phyloP scores from a whole-genome alignment of 2,113 vertebrate species.

The Solea senegalensis region DNA sequence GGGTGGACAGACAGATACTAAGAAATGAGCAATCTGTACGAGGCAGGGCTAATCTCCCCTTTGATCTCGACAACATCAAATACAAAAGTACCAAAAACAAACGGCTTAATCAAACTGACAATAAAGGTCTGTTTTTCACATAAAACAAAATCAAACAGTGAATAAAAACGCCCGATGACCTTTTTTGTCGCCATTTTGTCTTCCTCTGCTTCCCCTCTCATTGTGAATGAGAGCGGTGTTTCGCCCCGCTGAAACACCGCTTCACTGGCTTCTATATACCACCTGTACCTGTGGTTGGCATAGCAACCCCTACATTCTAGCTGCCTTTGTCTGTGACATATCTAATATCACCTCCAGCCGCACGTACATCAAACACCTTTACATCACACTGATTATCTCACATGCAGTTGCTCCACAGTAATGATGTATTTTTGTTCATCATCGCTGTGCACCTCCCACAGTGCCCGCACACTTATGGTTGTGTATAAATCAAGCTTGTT shows the following conservation, averaged over 20 bases:
- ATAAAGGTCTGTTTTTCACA: conserved; percentile 38
- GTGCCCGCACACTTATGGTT: background rate
- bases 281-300: conserved; percentile 65
- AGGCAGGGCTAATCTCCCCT: conserved; percentile 53
- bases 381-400: conserved; percentile 27
- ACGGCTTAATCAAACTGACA: conserved; percentile 45
- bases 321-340: conserved; percentile 12
- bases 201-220: conserved; percentile 9
- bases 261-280: conserved; percentile 53
- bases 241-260: conserved; percentile 41
- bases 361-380: conserved; percentile 41
- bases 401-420: background rate
- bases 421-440: background rate
- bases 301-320: conserved; percentile 58
- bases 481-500: conserved; percentile 35
- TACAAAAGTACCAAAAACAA: conserved; percentile 52
- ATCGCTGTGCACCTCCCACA: background rate
- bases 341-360: conserved; percentile 4
- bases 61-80: conserved; percentile 65
- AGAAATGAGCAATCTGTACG: conserved; percentile 46
- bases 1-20: conserved; percentile 37
- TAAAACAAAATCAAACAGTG: conserved; percentile 41
- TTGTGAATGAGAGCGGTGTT: conserved; percentile 54
- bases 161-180: conserved; percentile 49
- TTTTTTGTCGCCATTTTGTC: conserved; percentile 5